A percentile compares a stretch with the other conserved stretches of the same genome.
Evolutionary conservation across 37 sponge, comb jelly and placozoan species (phyloP).

Genomic region (Corticium candelabrum): DNA sequence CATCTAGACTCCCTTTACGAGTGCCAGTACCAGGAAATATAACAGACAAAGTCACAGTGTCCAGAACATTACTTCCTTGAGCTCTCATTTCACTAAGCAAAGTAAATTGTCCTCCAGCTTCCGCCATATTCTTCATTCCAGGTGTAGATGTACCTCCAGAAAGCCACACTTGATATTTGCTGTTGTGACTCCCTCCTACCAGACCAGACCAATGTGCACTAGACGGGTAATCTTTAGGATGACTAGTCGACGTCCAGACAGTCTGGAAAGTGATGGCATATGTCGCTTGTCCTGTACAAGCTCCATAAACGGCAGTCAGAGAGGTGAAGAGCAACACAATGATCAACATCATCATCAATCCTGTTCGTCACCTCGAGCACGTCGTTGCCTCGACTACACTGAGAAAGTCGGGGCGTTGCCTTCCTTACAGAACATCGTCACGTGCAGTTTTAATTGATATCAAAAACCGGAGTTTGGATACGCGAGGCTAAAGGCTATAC

Average conservation of each 20-base stretch:
- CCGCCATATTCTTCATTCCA: constrained; percentile 2
- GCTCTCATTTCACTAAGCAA: not conserved
- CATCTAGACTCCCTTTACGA: not conserved
- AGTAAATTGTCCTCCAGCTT: not conserved
- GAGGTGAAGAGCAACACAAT: no score
- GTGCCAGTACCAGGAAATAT: not conserved
- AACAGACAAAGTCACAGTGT: not conserved
- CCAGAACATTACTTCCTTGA: not conserved
- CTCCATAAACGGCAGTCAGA: no score
- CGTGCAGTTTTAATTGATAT: no score
- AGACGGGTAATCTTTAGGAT: not conserved
- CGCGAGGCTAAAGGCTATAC: no score
- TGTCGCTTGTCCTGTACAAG: no score
- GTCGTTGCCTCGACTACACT: no score
- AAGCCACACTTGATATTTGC: not conserved
- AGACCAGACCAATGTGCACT: not conserved
- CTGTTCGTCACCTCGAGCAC: no score
- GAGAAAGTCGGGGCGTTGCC: no score
- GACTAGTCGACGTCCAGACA: not conserved
- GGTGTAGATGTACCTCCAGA: not conserved
- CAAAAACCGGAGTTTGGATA: no score
- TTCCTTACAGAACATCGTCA: no score
- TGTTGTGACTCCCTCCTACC: not conserved
- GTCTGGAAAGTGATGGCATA: not conserved
- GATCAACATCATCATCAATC: no score